Conservation (phyloP, 2,888 invertebrate species). For the Micropterix aruncella region DNA sequence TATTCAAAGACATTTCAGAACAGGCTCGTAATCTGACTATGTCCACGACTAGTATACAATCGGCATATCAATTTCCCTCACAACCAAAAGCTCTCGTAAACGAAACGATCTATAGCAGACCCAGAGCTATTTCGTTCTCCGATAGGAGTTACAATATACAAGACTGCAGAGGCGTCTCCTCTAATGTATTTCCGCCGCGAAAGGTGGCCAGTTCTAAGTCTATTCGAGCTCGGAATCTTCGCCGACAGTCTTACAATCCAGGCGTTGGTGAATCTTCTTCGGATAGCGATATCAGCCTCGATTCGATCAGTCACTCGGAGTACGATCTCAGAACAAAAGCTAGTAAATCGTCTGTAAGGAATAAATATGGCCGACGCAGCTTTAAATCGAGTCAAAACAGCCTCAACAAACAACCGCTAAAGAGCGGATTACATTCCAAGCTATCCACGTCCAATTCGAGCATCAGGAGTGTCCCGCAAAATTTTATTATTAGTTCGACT, state of each 20-base stretch:
- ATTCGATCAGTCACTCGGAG: constrained; percentile 36
- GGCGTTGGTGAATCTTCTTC: constrained; percentile 38
- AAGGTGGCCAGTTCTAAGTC: constrained; percentile 20
- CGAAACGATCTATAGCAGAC: constrained; percentile 18
- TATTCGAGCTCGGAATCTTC: constrained; percentile 35
- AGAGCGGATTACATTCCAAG: constrained; percentile 15
- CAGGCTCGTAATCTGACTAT: constrained; percentile 6
- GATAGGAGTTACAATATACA: constrained; percentile 20
- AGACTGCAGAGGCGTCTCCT: not conserved
- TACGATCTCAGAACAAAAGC: constrained; percentile 33
- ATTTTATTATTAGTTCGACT: constrained; percentile 7
- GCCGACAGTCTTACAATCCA: constrained; percentile 42
- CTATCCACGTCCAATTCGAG: constrained; percentile 29
- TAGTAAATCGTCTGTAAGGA: constrained; percentile 7
- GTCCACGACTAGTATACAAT: constrained; percentile 10
- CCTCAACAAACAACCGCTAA: not conserved
- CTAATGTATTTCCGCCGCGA: constrained; percentile 10
- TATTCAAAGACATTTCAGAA: constrained; percentile 5
- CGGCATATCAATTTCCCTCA: constrained; percentile 9
- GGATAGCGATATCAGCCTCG: constrained; percentile 27
- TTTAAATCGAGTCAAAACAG: not conserved
- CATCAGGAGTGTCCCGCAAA: constrained; percentile 29
- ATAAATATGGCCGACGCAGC: not conserved
- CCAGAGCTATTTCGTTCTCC: constrained; percentile 35
- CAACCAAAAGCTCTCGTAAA: constrained; percentile 9